These are phyloP conservation scores for Myiopsitta monachus DNA, from an alignment of 2,113 vertebrate genomes.

Conservation along the genomic window DNA sequence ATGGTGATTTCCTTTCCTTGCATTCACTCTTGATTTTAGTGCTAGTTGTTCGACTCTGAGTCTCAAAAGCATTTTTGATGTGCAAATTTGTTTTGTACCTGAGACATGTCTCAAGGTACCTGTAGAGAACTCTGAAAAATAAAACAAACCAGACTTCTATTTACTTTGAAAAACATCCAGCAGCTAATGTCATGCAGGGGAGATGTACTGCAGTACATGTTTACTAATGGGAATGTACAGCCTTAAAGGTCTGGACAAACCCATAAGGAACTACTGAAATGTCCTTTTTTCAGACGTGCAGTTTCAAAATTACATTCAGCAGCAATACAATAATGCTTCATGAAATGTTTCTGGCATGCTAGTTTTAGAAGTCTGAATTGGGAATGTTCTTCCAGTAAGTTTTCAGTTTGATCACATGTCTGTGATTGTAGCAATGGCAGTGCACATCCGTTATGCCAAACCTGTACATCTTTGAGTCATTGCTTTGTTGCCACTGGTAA, in stretches of 20 bases:
- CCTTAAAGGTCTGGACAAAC: conserved; percentile 48
- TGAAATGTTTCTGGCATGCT: conserved; percentile 21
- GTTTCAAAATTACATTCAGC: conserved; percentile 49
- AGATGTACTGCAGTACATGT: conserved; percentile 24
- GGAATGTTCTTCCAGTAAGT: background rate
- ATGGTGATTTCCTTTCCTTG: background rate
- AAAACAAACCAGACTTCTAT: conserved; percentile 56
- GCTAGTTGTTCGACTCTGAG: background rate
- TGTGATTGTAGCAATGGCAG: background rate
- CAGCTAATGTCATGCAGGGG: conserved; percentile 33
- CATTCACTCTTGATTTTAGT: conserved; percentile 9
- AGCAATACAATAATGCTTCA: conserved; percentile 12
- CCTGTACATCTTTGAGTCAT: background rate
- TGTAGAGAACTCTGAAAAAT: conserved; percentile 19
- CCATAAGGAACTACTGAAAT: conserved; percentile 54
- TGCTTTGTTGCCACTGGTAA: background rate
- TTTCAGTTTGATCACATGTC: background rate
- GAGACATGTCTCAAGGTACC: conserved; percentile 30
- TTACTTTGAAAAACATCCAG: conserved; percentile 65
- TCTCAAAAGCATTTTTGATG: background rate
- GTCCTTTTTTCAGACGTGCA: conserved; percentile 16
- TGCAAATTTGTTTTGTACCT: background rate
- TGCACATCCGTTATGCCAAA: background rate
- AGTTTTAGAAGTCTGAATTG: conserved; percentile 36
- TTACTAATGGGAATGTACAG: conserved; percentile 48